These are phyloP conservation scores for Serilophus lunatus DNA, from an alignment of 2,113 vertebrate species.

Conservation along the genomic window DNA sequence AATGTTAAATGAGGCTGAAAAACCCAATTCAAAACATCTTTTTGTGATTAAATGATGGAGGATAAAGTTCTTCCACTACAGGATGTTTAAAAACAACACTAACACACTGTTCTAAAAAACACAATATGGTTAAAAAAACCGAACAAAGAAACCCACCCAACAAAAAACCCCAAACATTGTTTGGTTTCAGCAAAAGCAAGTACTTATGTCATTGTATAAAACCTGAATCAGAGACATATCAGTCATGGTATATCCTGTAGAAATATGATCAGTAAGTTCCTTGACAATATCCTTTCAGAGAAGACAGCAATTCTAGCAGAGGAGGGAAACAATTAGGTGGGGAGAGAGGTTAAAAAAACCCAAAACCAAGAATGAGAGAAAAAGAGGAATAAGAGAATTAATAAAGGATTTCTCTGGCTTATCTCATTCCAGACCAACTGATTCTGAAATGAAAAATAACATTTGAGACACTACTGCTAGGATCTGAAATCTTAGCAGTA, in stretches of 20 bases:
- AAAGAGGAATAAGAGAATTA: not conserved
- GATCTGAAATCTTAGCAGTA: too few species aligned
- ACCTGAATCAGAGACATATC: not conserved
- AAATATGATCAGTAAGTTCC: not conserved
- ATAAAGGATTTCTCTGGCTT: not conserved
- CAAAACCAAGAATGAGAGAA: too few species aligned
- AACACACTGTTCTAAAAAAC: not conserved
- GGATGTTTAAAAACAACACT: not conserved
- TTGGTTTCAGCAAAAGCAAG: not conserved
- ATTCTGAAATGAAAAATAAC: not conserved
- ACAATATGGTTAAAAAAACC: fast-evolving
- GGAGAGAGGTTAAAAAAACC: not conserved
- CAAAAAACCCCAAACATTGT: not conserved
- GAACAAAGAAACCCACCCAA: not conserved
- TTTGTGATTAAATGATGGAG: not conserved
- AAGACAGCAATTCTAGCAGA: not conserved
- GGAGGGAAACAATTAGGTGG: not conserved
- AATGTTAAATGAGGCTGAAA: too few species aligned
- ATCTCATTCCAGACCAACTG: not conserved
- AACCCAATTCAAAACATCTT: not conserved
- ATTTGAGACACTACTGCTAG: not conserved
- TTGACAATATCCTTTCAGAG: not conserved
- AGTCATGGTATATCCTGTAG: not conserved
- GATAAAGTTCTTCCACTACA: not conserved
- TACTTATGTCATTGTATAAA: not conserved